Conservation (phyloP, 2,797 vertebrate genomes). For the Graptemys geographica region DNA sequence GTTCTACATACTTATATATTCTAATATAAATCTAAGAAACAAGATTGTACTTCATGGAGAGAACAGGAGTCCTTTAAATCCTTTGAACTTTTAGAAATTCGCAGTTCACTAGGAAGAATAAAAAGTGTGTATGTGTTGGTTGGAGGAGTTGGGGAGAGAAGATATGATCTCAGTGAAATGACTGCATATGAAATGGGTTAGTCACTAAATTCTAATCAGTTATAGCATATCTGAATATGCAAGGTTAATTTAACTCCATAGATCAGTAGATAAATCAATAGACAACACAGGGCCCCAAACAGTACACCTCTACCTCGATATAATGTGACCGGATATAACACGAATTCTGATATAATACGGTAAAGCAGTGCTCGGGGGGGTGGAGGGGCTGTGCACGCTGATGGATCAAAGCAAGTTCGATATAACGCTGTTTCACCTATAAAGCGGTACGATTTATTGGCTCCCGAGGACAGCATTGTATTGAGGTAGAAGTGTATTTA, state of each 20-base stretch:
- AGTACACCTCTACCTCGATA: no score
- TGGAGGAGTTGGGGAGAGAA: background rate
- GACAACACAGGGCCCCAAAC: background rate
- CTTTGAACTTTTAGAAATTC: background rate
- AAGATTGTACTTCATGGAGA: background rate
- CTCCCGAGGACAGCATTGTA: no score
- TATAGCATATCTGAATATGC: background rate
- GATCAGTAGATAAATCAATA: background rate
- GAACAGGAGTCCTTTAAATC: background rate
- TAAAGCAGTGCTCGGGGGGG: no score
- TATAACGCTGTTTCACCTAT: no score
- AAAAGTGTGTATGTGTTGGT: background rate
- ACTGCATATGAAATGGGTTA: background rate
- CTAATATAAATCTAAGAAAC: background rate
- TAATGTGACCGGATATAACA: no score
- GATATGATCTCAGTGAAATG: background rate
- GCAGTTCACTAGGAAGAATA: background rate
- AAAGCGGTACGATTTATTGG: no score
- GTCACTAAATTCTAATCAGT: background rate
- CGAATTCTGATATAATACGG: no score
- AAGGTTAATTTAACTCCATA: background rate
- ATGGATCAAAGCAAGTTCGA: no score
- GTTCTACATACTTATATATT: background rate
- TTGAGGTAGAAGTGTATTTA: no score
- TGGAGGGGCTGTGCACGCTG: no score